Percentiles rank a stretch among this genome's conserved stretches.
These are phyloP conservation scores for Xanthia togata DNA, from an alignment of 2,888 invertebrate genomes.

Conservation along the genomic window DNA sequence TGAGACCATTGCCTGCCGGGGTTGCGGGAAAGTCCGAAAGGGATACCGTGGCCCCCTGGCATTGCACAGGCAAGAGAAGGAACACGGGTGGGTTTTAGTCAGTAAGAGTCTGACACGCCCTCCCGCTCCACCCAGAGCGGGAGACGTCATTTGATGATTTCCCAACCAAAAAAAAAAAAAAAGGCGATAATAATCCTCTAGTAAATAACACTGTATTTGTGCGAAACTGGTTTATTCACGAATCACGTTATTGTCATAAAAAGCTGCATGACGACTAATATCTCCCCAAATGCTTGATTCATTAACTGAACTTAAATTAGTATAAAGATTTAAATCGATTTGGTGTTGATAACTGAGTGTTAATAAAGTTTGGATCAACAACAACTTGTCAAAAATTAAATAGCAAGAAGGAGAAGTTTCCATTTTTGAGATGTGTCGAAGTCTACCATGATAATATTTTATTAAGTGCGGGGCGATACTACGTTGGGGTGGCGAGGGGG, in stretches of 20 bases:
- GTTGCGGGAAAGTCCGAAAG: no score
- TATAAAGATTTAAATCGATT: constrained; percentile 14
- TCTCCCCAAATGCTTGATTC: constrained; percentile 10
- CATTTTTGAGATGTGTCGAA: constrained; percentile 84
- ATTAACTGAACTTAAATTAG: constrained; percentile 14
- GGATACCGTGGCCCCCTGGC: no score
- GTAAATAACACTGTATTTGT: constrained; percentile 19
- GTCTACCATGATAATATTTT: constrained; percentile 83
- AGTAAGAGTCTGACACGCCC: no score
- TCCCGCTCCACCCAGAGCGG: no score
- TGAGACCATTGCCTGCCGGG: no score
- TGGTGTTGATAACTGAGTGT: constrained; percentile 9
- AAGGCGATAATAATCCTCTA: constrained; percentile 15
- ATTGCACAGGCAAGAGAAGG: no score
- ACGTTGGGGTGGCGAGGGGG: constrained; percentile 68
- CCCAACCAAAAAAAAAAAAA: no score
- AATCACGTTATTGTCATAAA: constrained; percentile 22
- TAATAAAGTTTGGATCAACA: constrained; percentile 18
- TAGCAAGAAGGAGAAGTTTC: constrained; percentile 59
- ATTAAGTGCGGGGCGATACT: constrained; percentile 78
- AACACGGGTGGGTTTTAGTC: no score
- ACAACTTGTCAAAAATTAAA: constrained; percentile 44
- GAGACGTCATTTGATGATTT: no score
- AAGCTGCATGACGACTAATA: constrained; percentile 10
- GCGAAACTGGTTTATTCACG: constrained; percentile 24